Evolutionary conservation across 2,113 vertebrate species (phyloP).

Genomic region (Beaufortia kweichowensis): DNA sequence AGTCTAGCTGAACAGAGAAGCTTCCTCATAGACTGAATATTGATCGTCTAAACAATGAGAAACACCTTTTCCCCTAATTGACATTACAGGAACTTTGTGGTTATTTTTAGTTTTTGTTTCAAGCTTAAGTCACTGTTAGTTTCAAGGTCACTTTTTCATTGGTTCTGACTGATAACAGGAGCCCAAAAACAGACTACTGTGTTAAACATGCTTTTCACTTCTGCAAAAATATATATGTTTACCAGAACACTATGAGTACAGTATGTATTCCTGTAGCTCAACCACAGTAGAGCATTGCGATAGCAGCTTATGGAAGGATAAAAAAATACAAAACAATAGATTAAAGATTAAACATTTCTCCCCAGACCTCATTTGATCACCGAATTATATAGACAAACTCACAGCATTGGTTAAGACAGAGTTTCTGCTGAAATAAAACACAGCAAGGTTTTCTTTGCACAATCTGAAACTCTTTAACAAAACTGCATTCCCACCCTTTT

Average conservation of each 20-base stretch:
- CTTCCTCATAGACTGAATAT: slow-evolving; percentile 14
- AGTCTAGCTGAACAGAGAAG: background rate
- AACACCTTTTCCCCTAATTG: background rate
- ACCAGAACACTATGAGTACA: background rate
- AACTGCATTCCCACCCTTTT: too few relatives aligned
- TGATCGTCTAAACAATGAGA: slow-evolving; percentile 5
- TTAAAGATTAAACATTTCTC: too few relatives aligned
- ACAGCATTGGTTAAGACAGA: too few relatives aligned
- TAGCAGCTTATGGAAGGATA: too few relatives aligned
- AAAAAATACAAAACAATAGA: too few relatives aligned
- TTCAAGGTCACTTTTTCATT: slow-evolving; percentile 23
- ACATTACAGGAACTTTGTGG: slow-evolving; percentile 4
- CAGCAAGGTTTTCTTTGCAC: too few relatives aligned
- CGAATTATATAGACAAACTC: too few relatives aligned
- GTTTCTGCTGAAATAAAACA: too few relatives aligned
- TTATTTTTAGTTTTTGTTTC: slow-evolving; percentile 26
- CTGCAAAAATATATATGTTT: background rate
- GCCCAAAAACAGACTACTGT: background rate
- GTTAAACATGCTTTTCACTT: slow-evolving; percentile 32
- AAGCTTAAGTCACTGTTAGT: slow-evolving; percentile 13
- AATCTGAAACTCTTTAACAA: too few relatives aligned
- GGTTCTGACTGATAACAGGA: background rate
- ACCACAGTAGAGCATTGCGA: too few relatives aligned
- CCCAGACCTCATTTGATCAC: too few relatives aligned
- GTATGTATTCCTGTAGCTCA: background rate